A percentile compares a stretch with the other conserved stretches of the same genome.
These are phyloP conservation scores for Latheticus oryzae DNA, from an alignment of 2,888 invertebrate genomes.

Conservation along the genomic window DNA sequence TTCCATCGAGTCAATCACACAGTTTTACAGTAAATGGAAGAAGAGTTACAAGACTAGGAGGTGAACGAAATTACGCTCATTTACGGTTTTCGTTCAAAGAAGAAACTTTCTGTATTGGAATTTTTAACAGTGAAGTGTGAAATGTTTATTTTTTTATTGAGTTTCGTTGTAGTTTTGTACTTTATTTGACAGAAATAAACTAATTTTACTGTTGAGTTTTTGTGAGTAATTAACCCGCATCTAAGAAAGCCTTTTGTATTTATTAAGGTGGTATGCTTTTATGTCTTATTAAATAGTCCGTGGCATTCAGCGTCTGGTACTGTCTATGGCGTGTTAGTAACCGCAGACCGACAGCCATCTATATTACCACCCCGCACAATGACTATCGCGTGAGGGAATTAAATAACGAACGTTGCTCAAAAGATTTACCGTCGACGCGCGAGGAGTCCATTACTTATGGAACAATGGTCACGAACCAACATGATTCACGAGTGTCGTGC, in stretches of 20 bases:
- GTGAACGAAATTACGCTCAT: constrained; percentile 64
- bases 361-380: constrained; percentile 53
- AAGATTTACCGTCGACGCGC: constrained; percentile 59
- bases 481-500: constrained; percentile 56
- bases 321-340: constrained; percentile 46
- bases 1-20: constrained; percentile 82
- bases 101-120: constrained; percentile 18
- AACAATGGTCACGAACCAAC: constrained; percentile 61
- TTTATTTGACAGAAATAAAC: constrained; percentile 28
- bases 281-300: constrained; percentile 44
- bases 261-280: constrained; percentile 15
- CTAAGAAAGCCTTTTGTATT: constrained; percentile 11
- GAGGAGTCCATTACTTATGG: constrained; percentile 60
- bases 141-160: constrained; percentile 6
- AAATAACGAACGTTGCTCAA: constrained; percentile 58
- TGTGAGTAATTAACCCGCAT: constrained; percentile 32
- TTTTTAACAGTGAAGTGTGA: constrained; percentile 27
- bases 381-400: constrained; percentile 59
- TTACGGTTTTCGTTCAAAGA: constrained; percentile 19
- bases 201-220: constrained; percentile 8
- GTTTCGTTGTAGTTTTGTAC: constrained; percentile 20
- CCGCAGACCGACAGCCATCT: constrained; percentile 49
- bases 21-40: constrained; percentile 89
- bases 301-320: constrained; percentile 49
- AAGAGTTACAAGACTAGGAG: constrained; percentile 75